A percentile compares a stretch with the other conserved stretches of the same genome.
phyloP scores from a whole-genome alignment of 2,797 vertebrate genomes.

The Phaenicophaeus curvirostris region DNA sequence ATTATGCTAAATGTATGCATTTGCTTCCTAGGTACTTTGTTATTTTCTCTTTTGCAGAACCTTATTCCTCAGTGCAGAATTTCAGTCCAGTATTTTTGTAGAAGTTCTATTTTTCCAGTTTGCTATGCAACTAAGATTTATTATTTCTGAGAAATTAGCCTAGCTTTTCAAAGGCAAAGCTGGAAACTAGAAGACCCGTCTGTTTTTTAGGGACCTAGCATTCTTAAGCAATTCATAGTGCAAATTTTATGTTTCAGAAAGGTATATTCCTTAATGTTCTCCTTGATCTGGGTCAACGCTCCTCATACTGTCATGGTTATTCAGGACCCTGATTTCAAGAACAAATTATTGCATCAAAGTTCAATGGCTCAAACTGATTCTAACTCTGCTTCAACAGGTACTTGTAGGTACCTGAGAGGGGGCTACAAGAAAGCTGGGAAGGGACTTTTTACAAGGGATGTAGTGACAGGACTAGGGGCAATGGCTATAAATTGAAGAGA shows the following conservation, averaged over 20 bases:
- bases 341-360: background rate
- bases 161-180: background rate
- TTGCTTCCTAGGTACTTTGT: background rate
- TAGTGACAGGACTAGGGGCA: no score
- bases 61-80: background rate
- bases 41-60: background rate
- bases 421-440: no score
- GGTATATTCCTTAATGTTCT: background rate
- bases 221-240: background rate
- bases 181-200: background rate
- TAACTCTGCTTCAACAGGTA: background rate
- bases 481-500: no score
- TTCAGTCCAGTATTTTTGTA: background rate
- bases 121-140: background rate
- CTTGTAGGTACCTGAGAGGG: no score
- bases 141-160: background rate
- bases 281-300: background rate
- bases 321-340: background rate
- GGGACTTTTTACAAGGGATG: no score
- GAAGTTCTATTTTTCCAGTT: background rate
- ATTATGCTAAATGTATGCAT: constrained; percentile 6
- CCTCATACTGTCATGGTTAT: background rate
- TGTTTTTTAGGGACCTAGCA: background rate
- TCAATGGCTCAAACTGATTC: background rate
- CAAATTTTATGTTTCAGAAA: background rate